Evolutionary conservation across 35 echinoderm and acorn worm species (phyloP).

Genomic region (Ptychodera flava): DNA sequence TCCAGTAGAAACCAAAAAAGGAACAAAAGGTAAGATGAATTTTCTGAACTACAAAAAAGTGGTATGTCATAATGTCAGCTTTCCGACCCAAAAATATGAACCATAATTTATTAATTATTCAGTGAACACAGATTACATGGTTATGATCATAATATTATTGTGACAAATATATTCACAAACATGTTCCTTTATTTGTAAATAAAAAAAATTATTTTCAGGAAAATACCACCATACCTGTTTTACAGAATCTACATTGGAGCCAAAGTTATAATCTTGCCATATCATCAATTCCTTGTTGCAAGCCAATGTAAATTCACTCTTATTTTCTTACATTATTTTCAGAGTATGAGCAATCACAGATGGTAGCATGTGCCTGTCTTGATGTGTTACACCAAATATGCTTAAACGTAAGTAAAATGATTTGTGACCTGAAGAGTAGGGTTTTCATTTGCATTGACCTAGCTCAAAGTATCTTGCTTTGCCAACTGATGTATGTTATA

Average conservation of each 20-base stretch:
- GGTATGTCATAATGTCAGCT: neutral
- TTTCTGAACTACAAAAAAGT: slow-evolving; percentile 4
- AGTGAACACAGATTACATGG: neutral
- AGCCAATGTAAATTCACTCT: too few species aligned
- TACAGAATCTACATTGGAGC: too few species aligned
- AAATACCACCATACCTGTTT: too few species aligned
- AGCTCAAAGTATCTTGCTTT: too few species aligned
- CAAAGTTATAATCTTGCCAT: too few species aligned
- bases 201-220: too few species aligned
- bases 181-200: too few species aligned
- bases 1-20: neutral
- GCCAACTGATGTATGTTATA: too few species aligned
- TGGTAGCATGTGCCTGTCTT: neutral
- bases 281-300: too few species aligned
- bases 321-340: too few species aligned
- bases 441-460: neutral
- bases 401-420: neutral
- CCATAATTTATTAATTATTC: neutral
- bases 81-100: neutral
- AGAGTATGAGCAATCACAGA: neutral
- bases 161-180: too few species aligned
- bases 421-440: neutral
- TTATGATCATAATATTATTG: too few species aligned
- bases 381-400: neutral
- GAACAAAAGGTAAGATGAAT: neutral